Evolutionary conservation across 2,797 vertebrate genomes (phyloP), one percentile per base, ranked within the genome.

Genomic region (Periophthalmus magnuspinnatus): DNA sequence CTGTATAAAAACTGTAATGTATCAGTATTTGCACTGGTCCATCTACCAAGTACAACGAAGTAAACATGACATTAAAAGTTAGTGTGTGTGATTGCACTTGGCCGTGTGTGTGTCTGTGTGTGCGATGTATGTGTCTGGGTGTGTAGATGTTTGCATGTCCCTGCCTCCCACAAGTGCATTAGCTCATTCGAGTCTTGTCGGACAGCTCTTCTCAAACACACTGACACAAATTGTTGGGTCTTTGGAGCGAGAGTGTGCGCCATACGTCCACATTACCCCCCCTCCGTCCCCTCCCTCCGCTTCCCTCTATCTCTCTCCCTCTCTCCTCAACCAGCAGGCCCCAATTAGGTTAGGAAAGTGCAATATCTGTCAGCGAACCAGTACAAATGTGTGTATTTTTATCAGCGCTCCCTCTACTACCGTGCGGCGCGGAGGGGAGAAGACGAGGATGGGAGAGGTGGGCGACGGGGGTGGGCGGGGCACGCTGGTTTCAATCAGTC

Each of bases 281-380:
- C 87, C 11, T 33, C 8, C 57, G 9, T 28, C 83, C 14, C 41
- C 41, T 45, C 41, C 41, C 13, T 45, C 41, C 41, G 4, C 5
- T 45, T 45, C 13, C 4, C 3, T 45, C 13, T 5, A 45, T 45
- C 41, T 91, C 52, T 79, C 90, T 7, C 48, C 65, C 58, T 36
- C 7, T 92, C 55, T 79, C 90, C 11, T 50, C 67, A 38, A 73
- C 77, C 90, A 56, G 68, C 67, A 0, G 17, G 59, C 86, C 92
- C 91, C 95, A 95, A 97, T 98, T 95, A 96, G 90, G 92, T 93
- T 95, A 95, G 95, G 93, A 95, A 96, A 96, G 95, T 94, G 95
- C 95, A 97, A 96, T 97, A 96, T 98, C 96, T 99, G 96, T 99
- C 97, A 97, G 96, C 95, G 90, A 93, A 95, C 92, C 95, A 95